Conservation (phyloP, 1,140 invertebrate genomes). For the Steinernema feltiae region DNA sequence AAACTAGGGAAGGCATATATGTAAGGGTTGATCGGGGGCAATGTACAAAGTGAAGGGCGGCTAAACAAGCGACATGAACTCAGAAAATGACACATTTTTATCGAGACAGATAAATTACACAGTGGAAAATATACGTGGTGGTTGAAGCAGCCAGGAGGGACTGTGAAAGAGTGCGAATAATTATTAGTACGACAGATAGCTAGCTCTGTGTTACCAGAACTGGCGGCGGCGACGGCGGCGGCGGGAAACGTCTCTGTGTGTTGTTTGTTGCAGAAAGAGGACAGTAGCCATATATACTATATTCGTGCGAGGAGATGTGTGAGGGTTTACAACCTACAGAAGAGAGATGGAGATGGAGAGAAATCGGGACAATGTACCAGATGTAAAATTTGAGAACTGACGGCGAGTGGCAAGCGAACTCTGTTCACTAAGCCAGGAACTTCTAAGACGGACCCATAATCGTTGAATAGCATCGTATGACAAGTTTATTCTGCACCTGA, state of each 20-base stretch:
- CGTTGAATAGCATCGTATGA: slow-evolving; percentile 11
- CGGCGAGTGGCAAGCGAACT: background rate
- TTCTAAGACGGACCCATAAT: slow-evolving; percentile 1
- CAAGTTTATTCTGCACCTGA: slow-evolving; percentile 9
- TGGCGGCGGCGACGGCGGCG: no score
- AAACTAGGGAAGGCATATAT: background rate
- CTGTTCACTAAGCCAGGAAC: background rate
- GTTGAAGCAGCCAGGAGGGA: background rate
- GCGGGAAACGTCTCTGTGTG: no score
- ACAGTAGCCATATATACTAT: no score
- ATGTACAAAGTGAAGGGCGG: background rate
- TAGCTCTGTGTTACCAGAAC: no score
- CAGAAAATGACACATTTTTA: background rate
- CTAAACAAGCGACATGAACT: background rate
- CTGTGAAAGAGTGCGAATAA: background rate
- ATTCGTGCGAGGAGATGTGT: no score
- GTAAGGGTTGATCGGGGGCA: background rate
- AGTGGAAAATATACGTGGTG: no score
- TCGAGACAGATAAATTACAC: background rate
- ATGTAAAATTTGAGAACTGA: background rate
- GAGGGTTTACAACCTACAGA: background rate
- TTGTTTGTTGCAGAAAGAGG: no score
- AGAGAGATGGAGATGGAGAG: background rate
- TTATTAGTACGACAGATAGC: no score
- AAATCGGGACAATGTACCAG: no score